Base-by-base conservation (phyloP, 2,113 vertebrate genomes). In the Pangasianodon hypophthalmus region DNA sequence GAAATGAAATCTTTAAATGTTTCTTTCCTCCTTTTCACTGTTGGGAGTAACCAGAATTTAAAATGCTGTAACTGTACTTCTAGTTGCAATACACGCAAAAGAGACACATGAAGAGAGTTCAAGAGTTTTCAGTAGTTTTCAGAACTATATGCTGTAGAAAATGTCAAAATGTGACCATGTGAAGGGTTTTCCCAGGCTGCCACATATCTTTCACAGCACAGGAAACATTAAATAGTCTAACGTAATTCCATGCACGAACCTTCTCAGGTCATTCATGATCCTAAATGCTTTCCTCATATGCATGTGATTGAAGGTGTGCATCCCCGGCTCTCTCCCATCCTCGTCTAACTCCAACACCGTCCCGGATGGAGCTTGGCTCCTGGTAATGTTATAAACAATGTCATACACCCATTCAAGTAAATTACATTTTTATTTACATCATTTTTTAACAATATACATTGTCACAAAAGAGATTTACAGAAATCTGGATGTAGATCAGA, bases 241-340 rank as follows among this genome's bases (percentile, higher is more conserved):
- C 26, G 67, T 46, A 67, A 67, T 32, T 13, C 6, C 26, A 32
- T 18, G 48, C 29, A 90, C 93, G 16, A 95, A 98, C 98, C 97
- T 98, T 91, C 98, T 96, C 90, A 99, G 94, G 88, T 98, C 98
- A 87, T 99, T 98, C 98, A 99, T 99, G 91, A 98, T 95, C 95
- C 96, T 97, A 95, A 99, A 99, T 0, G 98, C 98, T 93, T 98
- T 99, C 94, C 96, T 98, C 97, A 96, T 98, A 94, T 99, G 98
- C 82, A 95, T 96, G 90, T 97, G 95, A 92, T 97, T 98, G 95
- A 98, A 96, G 69, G 97, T 97, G 94, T 96, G 93, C 37, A 95
- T 96, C 92, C 95, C 97, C 89, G 96, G 96, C 64, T 95, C 97
- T 94, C 95, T 95, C 11, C 95, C 94, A 79, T 97, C 97, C 90